Conservation (phyloP, 2,797 vertebrate species). For the Enteromius unitaeniatus region DNA sequence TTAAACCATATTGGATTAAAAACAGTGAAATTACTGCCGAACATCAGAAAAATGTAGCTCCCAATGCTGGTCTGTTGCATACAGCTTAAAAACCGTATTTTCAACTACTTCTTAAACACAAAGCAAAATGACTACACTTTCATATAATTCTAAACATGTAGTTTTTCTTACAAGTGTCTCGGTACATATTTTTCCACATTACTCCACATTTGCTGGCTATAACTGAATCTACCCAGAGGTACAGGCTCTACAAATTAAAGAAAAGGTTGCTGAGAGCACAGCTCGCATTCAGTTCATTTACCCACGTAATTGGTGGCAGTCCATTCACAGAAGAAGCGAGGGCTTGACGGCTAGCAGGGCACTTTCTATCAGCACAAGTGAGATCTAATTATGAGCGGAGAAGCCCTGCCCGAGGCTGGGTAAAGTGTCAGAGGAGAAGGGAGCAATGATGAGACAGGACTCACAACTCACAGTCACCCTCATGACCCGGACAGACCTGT, state of each 20-base stretch:
- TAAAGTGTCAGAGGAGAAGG: slow-evolving; percentile 64
- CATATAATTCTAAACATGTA: not conserved
- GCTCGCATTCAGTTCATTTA: slow-evolving; percentile 68
- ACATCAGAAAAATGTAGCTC: not conserved
- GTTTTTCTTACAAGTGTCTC: not conserved
- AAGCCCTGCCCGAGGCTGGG: slow-evolving; percentile 71
- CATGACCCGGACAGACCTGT: slow-evolving; percentile 80
- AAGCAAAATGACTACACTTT: slow-evolving; percentile 22
- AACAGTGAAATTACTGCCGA: not conserved
- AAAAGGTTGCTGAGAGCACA: slow-evolving; percentile 70
- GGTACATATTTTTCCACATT: slow-evolving; percentile 36
- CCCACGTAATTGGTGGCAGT: slow-evolving; percentile 75
- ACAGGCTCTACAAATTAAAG: slow-evolving; percentile 31
- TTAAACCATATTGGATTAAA: not conserved
- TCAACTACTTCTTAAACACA: slow-evolving; percentile 11
- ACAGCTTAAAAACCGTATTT: slow-evolving; percentile 4
- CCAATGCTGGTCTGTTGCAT: slow-evolving; percentile 2
- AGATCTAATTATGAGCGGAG: slow-evolving; percentile 77
- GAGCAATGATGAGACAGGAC: slow-evolving; percentile 69
- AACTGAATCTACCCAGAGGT: slow-evolving; percentile 49
- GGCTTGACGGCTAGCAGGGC: slow-evolving; percentile 72
- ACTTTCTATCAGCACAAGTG: slow-evolving; percentile 76
- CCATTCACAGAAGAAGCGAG: slow-evolving; percentile 69
- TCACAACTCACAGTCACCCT: slow-evolving; percentile 61
- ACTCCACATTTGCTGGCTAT: slow-evolving; percentile 36